phyloP scores from a whole-genome alignment of 1,140 invertebrate genomes.

The Probaryconus sp. region DNA sequence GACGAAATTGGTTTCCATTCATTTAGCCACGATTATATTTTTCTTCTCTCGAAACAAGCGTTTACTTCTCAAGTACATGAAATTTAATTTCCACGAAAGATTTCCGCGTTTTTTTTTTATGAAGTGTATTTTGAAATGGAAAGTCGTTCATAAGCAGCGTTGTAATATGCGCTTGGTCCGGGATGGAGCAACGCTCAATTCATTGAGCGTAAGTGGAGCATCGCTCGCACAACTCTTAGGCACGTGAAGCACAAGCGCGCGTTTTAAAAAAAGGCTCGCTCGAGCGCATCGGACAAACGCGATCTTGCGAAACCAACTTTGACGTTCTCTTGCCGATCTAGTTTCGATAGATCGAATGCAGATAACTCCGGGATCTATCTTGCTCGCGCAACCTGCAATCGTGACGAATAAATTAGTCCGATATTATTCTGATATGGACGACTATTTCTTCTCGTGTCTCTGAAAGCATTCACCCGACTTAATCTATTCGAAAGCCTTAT shows the following conservation, averaged over 20 bases:
- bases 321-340: too few relatives aligned
- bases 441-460: too few relatives aligned
- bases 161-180: constrained; percentile 1
- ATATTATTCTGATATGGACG: neutral
- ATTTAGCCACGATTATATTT: constrained; percentile 3
- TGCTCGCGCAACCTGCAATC: neutral
- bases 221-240: constrained; percentile 11
- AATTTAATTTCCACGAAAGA: constrained; percentile 28
- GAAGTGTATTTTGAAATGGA: constrained; percentile 30
- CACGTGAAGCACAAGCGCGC: constrained; percentile 11
- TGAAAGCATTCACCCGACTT: too few relatives aligned
- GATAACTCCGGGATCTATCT: constrained; percentile 6
- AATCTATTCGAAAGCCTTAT: neutral
- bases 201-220: constrained; percentile 41
- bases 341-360: constrained; percentile 34
- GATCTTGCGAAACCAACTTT: neutral
- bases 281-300: constrained; percentile 4
- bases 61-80: constrained; percentile 14
- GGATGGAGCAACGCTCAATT: constrained; percentile 22
- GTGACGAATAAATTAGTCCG: constrained; percentile 17
- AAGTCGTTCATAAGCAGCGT: constrained; percentile 19
- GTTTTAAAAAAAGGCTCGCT: constrained; percentile 22
- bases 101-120: constrained; percentile 21
- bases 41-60: constrained; percentile 18
- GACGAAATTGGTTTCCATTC: constrained; percentile 11